A percentile compares a stretch with the other conserved stretches of the same genome.
Evolutionary conservation across 2,888 invertebrate species (phyloP).

Genomic region (Polylopha cassiicola): DNA sequence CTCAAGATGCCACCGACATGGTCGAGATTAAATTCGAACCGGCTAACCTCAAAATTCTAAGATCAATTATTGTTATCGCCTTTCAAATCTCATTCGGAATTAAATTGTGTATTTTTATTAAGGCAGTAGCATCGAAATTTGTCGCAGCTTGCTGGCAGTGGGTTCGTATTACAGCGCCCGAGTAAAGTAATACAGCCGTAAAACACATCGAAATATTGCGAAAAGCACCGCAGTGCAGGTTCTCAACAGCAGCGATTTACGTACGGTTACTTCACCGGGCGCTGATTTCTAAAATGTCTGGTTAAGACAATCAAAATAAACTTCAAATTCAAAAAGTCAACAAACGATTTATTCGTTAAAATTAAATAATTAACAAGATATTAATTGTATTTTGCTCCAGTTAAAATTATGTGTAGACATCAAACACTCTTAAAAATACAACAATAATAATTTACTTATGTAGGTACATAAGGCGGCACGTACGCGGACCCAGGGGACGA

Average conservation of each 20-base stretch:
- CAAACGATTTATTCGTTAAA: too few relatives aligned
- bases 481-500: constrained; percentile 21
- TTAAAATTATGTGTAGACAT: constrained; percentile 12
- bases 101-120: constrained; percentile 5
- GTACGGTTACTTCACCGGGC: constrained; percentile 11
- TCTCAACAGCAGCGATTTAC: constrained; percentile 15
- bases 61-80: constrained; percentile 6
- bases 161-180: constrained; percentile 6
- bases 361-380: too few relatives aligned
- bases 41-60: background rate
- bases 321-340: background rate
- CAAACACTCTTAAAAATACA: constrained; percentile 16
- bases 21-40: constrained; percentile 17
- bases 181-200: constrained; percentile 16
- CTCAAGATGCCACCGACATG: constrained; percentile 31
- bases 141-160: constrained; percentile 2
- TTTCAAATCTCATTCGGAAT: background rate
- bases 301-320: background rate
- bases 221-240: constrained; percentile 29
- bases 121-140: background rate
- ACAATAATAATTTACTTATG: constrained; percentile 16
- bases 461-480: constrained; percentile 14
- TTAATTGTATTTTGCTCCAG: too few relatives aligned
- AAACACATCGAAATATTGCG: constrained; percentile 22
- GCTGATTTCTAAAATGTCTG: background rate